These are phyloP conservation scores for Orestias chungarensis DNA, from an alignment of 2,797 vertebrate species.

Conservation along the genomic window DNA sequence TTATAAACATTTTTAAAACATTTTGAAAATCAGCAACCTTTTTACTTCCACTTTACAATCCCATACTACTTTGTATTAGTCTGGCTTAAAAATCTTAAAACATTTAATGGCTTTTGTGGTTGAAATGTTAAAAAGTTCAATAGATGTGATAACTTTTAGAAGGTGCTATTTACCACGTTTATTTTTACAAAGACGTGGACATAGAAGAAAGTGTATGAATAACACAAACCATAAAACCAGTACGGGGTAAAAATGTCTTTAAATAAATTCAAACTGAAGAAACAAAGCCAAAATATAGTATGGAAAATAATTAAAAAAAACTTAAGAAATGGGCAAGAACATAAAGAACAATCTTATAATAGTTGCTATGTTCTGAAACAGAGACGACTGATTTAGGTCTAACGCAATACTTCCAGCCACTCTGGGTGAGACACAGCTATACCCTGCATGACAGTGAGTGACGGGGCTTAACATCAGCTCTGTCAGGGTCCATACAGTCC, in stretches of 20 bases:
- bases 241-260: neutral
- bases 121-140: neutral
- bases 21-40: neutral
- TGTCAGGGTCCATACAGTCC: conserved; percentile 53
- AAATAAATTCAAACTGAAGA: neutral
- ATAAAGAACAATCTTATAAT: neutral
- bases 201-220: neutral
- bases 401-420: conserved; percentile 38
- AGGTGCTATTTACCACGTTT: neutral
- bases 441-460: conserved; percentile 66
- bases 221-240: neutral
- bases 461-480: conserved; percentile 60
- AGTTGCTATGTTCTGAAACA: conserved; percentile 10
- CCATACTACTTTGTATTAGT: neutral
- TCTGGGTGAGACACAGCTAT: conserved; percentile 39
- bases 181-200: neutral
- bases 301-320: conserved; percentile 2
- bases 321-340: conserved; percentile 9
- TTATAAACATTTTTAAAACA: neutral
- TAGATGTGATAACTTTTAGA: neutral
- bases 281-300: neutral
- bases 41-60: neutral
- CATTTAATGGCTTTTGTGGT: neutral
- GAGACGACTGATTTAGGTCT: conserved; percentile 34
- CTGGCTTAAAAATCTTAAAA: neutral